Percentiles rank a stretch among this genome's conserved stretches.
These are phyloP conservation scores for Pipra filicauda DNA, from an alignment of 2,113 vertebrate genomes.

Conservation along the genomic window DNA sequence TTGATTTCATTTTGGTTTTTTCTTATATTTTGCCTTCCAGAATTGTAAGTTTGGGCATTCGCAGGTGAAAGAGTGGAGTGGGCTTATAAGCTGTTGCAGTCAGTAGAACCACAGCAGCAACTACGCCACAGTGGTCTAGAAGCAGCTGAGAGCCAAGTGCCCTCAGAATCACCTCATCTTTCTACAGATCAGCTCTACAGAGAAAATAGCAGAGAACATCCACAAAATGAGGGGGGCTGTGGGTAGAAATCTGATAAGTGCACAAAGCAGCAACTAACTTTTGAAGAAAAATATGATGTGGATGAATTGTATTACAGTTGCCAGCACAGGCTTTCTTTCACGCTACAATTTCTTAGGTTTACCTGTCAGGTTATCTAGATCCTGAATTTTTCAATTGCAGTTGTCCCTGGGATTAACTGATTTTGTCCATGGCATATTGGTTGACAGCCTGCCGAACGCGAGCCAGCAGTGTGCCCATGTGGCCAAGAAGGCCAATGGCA, in stretches of 20 bases:
- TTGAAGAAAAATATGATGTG: background rate
- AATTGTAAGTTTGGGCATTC: background rate
- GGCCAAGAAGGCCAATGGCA: background rate
- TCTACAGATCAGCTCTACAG: background rate
- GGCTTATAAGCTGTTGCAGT: background rate
- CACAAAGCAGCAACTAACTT: background rate
- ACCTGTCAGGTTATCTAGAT: background rate
- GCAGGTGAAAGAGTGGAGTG: background rate
- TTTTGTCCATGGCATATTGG: background rate
- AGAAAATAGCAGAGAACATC: background rate
- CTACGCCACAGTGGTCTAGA: background rate
- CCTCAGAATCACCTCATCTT: background rate
- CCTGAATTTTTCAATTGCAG: background rate
- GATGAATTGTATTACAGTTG: background rate
- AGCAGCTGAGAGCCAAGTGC: background rate
- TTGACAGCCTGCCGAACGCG: background rate
- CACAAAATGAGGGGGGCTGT: background rate
- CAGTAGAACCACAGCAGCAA: background rate
- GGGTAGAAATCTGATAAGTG: background rate
- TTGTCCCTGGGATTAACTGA: background rate
- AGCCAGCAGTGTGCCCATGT: background rate
- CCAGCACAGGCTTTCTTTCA: background rate
- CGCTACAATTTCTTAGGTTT: background rate
- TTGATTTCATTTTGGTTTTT: background rate
- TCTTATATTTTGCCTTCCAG: background rate